Percentiles rank a stretch among this genome's conserved stretches.
Evolutionary conservation across 2,113 vertebrate genomes (phyloP).

Genomic region (Corythoichthys haematopterus): DNA sequence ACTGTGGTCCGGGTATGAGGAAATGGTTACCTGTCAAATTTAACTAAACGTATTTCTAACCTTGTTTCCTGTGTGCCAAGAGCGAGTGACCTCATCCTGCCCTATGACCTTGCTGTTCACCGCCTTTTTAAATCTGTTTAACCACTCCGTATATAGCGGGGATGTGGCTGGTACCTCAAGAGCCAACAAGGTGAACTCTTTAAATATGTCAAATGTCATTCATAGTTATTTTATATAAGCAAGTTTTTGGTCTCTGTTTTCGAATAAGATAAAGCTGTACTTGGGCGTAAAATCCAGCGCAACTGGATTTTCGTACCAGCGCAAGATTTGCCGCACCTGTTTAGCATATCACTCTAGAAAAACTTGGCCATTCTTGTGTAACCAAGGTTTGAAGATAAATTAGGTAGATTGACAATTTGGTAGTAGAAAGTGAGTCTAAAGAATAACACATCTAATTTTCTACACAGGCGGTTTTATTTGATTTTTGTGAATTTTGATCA

Average conservation of each 20-base stretch:
- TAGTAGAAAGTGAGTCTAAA: too few relatives aligned
- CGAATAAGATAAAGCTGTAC: too few relatives aligned
- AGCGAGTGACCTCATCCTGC: constrained; percentile 74
- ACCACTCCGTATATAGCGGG: constrained; percentile 8
- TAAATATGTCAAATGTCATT: constrained; percentile 6
- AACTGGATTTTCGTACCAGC: too few relatives aligned
- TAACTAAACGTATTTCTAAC: constrained; percentile 73
- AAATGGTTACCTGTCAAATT: constrained; percentile 64
- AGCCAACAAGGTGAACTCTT: constrained; percentile 9
- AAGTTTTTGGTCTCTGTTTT: background rate
- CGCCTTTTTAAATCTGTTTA: constrained; percentile 31
- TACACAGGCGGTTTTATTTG: too few relatives aligned
- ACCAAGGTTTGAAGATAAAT: too few relatives aligned
- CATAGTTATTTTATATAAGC: background rate
- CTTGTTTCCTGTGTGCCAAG: constrained; percentile 57
- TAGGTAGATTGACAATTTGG: too few relatives aligned
- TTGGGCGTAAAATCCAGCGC: too few relatives aligned
- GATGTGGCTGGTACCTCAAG: constrained; percentile 3
- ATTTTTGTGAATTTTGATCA: too few relatives aligned
- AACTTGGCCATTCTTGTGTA: too few relatives aligned
- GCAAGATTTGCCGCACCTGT: too few relatives aligned
- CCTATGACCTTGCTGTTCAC: constrained; percentile 73
- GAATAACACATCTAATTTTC: too few relatives aligned
- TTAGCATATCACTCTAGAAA: too few relatives aligned
- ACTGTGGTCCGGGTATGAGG: constrained; percentile 7